Evolutionary conservation across 2,797 vertebrate genomes (phyloP), one percentile per base, ranked within the genome.

Genomic region (Liasis olivaceus): DNA sequence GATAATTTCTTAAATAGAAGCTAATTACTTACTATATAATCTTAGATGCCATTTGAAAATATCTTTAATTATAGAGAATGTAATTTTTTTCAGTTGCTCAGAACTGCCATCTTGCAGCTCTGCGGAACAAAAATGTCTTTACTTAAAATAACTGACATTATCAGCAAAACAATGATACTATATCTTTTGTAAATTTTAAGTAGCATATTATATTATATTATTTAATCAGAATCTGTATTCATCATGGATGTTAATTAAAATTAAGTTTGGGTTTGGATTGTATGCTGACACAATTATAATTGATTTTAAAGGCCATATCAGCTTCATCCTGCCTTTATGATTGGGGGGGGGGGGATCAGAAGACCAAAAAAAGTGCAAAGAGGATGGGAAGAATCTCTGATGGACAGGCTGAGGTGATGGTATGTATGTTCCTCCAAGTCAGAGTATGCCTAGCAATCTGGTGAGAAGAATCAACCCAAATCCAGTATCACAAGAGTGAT

Each of bases 1-100:
- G 72, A 89, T 81, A 58, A 58, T 66, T 88, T 69, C 81, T 92
- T 88, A 36, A 92, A 86, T 66, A 90, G 51, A 90, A 22, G 15
- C 77, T 69, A 66, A 85, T 89, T 92, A 77, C 88, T 59, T 84
- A 88, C 69, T 31, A 62, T 89, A 20, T 54, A 22, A 20, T 63
- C 88, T 88, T 36, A 84, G 81, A 84, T 63, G 31, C 36, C 42
- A 63, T 72, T 54, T 56, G 58, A 51, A 92, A 92, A 88, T 26
- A 59, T 54, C 63, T 63, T 81, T 72, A 88, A 0, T 84, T 84
- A 47, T 26, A 64, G 47, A 22, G 22, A 81, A 54, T 92, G 22
- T 88, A 28, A 56, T 47, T n/a, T 92, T 92, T 81, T 88, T 26
- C 36, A 88, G 42, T 81, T 88, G 66, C n/a, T 88, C 51, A 63